phyloP scores from a whole-genome alignment of 23 tunicate genomes.

The Styela clava region DNA sequence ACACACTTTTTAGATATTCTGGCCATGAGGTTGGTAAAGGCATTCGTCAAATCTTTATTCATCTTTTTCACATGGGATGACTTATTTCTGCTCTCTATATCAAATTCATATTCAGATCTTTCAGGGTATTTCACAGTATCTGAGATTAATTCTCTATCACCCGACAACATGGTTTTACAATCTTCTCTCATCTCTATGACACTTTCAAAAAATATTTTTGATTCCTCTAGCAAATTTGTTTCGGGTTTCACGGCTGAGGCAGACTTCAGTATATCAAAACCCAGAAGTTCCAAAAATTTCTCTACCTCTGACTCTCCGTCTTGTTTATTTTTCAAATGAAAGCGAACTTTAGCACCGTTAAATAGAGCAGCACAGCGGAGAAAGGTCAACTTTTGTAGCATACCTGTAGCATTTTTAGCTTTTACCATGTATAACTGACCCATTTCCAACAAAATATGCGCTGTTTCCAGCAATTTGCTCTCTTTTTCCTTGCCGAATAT shows the following conservation, averaged over 20 bases:
- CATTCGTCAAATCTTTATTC: neutral
- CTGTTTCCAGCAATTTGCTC: constrained; percentile 28
- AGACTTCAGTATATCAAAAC: neutral
- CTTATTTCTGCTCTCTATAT: neutral
- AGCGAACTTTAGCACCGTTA: constrained; percentile 37
- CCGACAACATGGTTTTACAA: neutral
- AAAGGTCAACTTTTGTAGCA: constrained; percentile 37
- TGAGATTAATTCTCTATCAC: neutral
- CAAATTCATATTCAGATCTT: neutral
- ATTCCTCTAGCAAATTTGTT: neutral
- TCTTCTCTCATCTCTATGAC: neutral
- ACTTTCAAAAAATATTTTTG: neutral
- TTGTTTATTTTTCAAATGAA: neutral
- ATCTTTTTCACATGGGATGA: neutral
- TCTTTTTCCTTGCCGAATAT: constrained; percentile 43
- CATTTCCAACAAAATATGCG: constrained; percentile 40
- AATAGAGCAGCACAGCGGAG: constrained; percentile 41
- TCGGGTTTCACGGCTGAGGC: neutral
- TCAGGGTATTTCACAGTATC: constrained; percentile 6
- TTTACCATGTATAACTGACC: constrained; percentile 34
- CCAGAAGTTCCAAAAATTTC: neutral
- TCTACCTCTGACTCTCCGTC: neutral
- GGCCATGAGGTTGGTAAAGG: constrained; percentile 7
- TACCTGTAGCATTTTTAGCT: neutral
- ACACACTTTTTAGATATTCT: neutral